These are phyloP conservation scores for Nibea coibor DNA, from an alignment of 2,113 vertebrate species.

Conservation along the genomic window DNA sequence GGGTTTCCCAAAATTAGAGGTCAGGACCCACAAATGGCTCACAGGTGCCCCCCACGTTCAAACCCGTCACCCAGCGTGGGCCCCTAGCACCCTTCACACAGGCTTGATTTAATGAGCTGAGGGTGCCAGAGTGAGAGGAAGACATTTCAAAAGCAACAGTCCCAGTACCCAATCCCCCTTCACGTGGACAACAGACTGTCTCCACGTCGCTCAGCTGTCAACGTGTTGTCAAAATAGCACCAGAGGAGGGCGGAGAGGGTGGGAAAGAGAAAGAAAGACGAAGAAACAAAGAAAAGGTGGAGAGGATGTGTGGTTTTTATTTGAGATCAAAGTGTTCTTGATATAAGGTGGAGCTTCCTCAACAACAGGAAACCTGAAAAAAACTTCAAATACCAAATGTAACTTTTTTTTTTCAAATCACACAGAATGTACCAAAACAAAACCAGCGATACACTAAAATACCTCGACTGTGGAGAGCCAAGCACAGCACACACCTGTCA, in stretches of 20 bases:
- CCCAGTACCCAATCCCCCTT: neutral
- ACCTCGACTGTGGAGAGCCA: no score
- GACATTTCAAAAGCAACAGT: conserved; percentile 36
- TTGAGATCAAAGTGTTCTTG: conserved; percentile 22
- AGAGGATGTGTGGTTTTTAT: conserved; percentile 44
- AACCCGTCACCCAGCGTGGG: neutral
- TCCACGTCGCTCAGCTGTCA: conserved; percentile 16
- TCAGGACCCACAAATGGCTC: conserved; percentile 42
- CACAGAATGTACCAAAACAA: no score
- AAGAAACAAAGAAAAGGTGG: neutral
- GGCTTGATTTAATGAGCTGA: conserved; percentile 53
- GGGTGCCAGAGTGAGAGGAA: conserved; percentile 19
- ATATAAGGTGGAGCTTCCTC: conserved; percentile 28
- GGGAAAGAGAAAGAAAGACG: neutral
- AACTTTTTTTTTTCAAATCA: no score
- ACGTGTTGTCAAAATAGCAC: conserved; percentile 12
- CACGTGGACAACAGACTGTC: neutral
- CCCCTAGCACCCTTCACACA: conserved; percentile 11
- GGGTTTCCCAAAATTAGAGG: conserved; percentile 27
- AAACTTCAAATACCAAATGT: no score
- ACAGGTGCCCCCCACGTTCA: neutral
- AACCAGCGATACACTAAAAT: no score
- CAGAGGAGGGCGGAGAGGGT: neutral
- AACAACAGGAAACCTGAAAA: conserved; percentile 52
- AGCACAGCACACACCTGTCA: no score